Evolutionary conservation across 2,888 invertebrate genomes (phyloP).

Genomic region (Phrixothrix hirtus): DNA sequence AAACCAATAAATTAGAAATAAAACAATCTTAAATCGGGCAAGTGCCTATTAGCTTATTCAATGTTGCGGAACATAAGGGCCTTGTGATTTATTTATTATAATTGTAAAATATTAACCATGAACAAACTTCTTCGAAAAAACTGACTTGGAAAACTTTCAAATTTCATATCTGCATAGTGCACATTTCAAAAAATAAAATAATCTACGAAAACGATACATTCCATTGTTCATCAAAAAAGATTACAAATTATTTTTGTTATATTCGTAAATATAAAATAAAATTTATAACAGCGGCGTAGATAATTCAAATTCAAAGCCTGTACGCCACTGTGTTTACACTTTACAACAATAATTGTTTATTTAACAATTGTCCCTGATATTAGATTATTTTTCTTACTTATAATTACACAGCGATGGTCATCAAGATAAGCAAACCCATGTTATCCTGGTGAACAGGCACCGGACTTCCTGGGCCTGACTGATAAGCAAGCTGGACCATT

Average conservation of each 20-base stretch:
- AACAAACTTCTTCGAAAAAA: too few species aligned
- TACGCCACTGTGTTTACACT: too few species aligned
- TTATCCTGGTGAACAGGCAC: conserved; percentile 47
- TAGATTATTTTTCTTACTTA: conserved; percentile 3
- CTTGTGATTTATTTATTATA: neutral
- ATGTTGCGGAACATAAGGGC: neutral
- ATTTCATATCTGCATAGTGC: too few species aligned
- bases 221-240: too few species aligned
- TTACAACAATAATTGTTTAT: too few species aligned
- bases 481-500: conserved; percentile 27
- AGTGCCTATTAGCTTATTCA: conserved; percentile 7
- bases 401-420: conserved; percentile 36
- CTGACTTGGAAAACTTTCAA: too few species aligned
- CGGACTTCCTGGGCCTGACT: conserved; percentile 45
- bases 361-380: neutral
- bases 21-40: conserved; percentile 14
- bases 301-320: too few species aligned
- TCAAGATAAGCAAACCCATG: conserved; percentile 46
- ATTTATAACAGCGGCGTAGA: too few species aligned
- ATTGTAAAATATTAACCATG: neutral
- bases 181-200: too few species aligned
- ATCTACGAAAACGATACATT: too few species aligned
- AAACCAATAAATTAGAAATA: conserved; percentile 23
- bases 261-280: too few species aligned
- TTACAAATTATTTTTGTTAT: too few species aligned